A percentile compares a stretch with the other conserved stretches of the same genome.
These are phyloP conservation scores for Zonotrichia leucophrys DNA, from an alignment of 2,113 vertebrate species.

Conservation along the genomic window DNA sequence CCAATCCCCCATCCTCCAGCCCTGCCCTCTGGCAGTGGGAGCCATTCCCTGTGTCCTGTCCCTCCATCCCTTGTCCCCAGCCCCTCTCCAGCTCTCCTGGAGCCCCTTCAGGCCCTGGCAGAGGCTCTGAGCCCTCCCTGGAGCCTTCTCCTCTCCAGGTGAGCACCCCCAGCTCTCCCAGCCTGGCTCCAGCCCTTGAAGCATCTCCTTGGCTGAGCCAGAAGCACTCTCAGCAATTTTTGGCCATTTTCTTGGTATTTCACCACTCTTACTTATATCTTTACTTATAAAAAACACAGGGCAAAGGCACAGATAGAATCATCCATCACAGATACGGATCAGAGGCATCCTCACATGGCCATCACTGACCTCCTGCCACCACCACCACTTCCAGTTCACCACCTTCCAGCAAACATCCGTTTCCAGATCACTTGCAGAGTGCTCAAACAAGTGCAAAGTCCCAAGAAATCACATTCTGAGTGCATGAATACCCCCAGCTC, in stretches of 20 bases:
- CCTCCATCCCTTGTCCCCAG: not conserved
- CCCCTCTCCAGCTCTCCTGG: not conserved
- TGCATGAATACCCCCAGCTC: not conserved
- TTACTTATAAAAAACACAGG: no score
- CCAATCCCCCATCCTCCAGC: rapidly evolving
- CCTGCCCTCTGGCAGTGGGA: not conserved
- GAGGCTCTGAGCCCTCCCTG: not conserved
- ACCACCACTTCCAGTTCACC: not conserved
- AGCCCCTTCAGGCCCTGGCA: rapidly evolving
- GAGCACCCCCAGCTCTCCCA: not conserved
- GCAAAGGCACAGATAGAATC: not conserved
- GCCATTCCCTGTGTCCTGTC: not conserved
- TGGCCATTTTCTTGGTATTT: not conserved
- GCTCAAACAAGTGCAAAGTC: not conserved
- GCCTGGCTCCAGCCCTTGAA: not conserved
- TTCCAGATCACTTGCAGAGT: not conserved
- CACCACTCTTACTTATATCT: not conserved
- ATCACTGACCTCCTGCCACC: not conserved
- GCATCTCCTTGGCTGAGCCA: not conserved
- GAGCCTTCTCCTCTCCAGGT: not conserved
- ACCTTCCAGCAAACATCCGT: not conserved
- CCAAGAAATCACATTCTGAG: not conserved
- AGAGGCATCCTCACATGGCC: rapidly evolving
- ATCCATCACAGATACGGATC: rapidly evolving
- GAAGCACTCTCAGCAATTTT: not conserved